Evolutionary conservation across 2,113 vertebrate genomes (phyloP).

Genomic region (Penelope pileata): DNA sequence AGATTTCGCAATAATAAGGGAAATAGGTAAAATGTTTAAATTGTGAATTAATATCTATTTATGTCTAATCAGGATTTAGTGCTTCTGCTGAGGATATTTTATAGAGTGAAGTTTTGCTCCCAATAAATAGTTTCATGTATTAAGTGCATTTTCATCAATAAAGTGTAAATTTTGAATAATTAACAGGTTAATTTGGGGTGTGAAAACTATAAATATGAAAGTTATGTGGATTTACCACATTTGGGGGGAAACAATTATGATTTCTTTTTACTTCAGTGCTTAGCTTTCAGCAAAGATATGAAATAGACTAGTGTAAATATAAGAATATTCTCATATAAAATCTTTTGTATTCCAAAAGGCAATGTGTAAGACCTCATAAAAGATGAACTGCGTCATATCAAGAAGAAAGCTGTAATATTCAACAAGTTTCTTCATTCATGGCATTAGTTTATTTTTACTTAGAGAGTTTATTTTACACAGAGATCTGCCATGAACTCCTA

Average conservation of each 20-base stretch:
- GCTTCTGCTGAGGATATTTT: neutral
- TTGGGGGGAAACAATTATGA: neutral
- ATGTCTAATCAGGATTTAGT: neutral
- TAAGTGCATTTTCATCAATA: neutral
- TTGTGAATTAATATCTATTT: neutral
- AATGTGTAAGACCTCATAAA: neutral
- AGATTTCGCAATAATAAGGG: neutral
- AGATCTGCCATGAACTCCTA: neutral
- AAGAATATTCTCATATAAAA: neutral
- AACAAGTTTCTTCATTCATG: neutral
- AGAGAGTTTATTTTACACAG: neutral
- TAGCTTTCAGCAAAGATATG: neutral
- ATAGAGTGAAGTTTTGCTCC: neutral
- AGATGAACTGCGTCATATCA: neutral
- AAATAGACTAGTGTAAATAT: neutral
- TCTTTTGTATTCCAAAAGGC: neutral
- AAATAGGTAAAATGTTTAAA: neutral
- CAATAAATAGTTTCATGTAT: neutral
- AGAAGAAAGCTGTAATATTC: neutral
- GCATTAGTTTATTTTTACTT: neutral
- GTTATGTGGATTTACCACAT: neutral
- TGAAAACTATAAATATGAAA: neutral
- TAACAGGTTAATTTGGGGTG: neutral
- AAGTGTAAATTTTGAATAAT: neutral
- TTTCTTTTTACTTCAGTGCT: neutral